Conservation (phyloP, 2,113 vertebrate species). For the Addax nasomaculatus region DNA sequence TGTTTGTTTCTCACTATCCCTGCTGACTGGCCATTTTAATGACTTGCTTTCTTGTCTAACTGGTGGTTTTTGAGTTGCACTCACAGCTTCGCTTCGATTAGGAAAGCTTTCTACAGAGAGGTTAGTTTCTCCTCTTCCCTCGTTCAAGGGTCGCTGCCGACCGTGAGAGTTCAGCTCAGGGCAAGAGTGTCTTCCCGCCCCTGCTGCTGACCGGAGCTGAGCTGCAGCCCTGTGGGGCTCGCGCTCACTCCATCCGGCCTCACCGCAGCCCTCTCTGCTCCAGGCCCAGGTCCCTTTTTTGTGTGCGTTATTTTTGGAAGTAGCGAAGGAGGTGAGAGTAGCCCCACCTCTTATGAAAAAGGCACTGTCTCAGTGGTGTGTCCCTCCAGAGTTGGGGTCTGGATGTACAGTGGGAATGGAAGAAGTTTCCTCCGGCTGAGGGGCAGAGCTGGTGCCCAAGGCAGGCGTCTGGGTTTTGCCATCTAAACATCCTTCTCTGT, state of each 20-base stretch:
- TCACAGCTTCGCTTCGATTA: background rate
- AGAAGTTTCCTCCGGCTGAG: too few relatives aligned
- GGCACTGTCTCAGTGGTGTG: background rate
- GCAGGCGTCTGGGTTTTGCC: background rate
- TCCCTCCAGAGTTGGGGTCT: background rate
- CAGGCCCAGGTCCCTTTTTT: background rate
- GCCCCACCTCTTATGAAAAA: background rate
- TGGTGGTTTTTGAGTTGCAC: background rate
- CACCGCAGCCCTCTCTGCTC: background rate
- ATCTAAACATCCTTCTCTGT: background rate
- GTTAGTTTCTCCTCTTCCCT: too few relatives aligned
- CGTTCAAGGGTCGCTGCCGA: background rate
- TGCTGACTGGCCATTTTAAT: background rate
- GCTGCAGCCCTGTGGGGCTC: background rate
- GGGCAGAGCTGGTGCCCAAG: too few relatives aligned
- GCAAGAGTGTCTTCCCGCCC: background rate
- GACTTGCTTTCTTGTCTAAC: background rate
- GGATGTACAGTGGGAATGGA: rapidly evolving
- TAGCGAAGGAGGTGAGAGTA: background rate
- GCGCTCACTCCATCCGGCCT: background rate
- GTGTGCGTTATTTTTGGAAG: background rate
- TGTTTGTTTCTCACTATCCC: background rate
- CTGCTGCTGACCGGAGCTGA: background rate
- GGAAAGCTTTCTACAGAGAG: background rate
- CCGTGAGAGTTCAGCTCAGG: rapidly evolving